phyloP scores from a whole-genome alignment of 92 coral and sea anemone species.

The Ricordea florida region DNA sequence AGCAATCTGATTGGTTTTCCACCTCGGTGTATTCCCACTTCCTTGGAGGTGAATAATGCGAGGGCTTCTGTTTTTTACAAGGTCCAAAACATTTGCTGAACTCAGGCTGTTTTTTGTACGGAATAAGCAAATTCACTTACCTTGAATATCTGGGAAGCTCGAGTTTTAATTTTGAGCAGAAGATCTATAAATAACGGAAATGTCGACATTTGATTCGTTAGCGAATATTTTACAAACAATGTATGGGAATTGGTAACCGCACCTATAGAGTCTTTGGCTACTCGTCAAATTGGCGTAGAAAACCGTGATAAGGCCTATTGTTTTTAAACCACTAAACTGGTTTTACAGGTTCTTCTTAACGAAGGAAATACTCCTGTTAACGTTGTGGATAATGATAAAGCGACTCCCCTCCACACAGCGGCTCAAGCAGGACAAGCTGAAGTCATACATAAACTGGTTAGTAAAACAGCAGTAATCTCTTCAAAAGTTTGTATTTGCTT shows the following conservation, averaged over 20 bases:
- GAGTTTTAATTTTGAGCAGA: neutral
- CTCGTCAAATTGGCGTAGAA: neutral
- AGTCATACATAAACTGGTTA: conserved; percentile 63
- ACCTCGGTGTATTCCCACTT: too few species aligned
- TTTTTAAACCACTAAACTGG: neutral
- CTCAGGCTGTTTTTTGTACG: conserved; percentile 1
- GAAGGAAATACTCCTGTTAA: conserved; percentile 73
- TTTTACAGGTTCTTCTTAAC: conserved; percentile 56
- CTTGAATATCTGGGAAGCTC: conserved; percentile 5
- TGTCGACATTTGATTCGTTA: neutral
- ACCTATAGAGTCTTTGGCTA: conserved; percentile 3
- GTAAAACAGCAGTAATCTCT: neutral
- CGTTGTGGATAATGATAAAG: conserved; percentile 68
- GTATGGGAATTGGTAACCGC: conserved; percentile 6
- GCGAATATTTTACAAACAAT: conserved; percentile 4
- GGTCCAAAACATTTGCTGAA: neutral
- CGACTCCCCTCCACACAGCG: conserved; percentile 82
- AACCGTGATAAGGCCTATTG: neutral
- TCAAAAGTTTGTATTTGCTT: too few species aligned
- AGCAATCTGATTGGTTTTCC: too few species aligned
- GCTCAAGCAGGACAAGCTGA: conserved; percentile 63
- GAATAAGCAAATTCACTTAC: neutral
- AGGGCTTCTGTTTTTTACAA: too few species aligned
- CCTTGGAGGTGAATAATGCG: too few species aligned
- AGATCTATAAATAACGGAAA: neutral